phyloP scores from a whole-genome alignment of 2,797 vertebrate species.

The Dromococcyx pavoninus region DNA sequence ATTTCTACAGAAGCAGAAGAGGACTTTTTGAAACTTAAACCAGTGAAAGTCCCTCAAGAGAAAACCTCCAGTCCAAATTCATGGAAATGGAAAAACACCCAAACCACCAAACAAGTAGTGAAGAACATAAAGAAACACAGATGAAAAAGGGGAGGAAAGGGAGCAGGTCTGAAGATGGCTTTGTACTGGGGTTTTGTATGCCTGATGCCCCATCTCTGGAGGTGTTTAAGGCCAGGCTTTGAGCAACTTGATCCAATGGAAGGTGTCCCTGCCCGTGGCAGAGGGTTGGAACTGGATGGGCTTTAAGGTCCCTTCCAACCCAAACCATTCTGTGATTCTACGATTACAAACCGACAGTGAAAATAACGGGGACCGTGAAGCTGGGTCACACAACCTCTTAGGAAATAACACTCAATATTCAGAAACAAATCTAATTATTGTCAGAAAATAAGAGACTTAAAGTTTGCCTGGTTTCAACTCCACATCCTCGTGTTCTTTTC shows the following conservation, averaged over 20 bases:
- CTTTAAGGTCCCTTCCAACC: no score
- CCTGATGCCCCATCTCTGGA: no score
- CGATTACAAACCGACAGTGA: neutral
- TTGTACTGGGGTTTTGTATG: neutral
- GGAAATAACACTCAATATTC: neutral
- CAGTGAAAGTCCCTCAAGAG: neutral
- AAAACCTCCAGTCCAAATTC: neutral
- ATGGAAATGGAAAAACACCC: neutral
- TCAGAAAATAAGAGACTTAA: neutral
- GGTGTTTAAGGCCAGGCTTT: no score
- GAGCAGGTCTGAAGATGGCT: neutral
- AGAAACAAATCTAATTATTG: neutral
- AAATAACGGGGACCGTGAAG: neutral
- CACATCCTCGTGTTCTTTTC: neutral
- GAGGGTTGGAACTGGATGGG: no score
- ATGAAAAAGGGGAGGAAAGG: neutral
- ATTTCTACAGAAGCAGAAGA: accelerated
- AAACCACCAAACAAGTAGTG: neutral
- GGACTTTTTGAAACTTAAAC: neutral
- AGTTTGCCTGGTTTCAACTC: neutral
- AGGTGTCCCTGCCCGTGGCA: no score
- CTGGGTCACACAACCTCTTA: neutral
- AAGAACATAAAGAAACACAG: neutral
- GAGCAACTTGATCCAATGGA: no score
- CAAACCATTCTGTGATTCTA: no score